Evolutionary conservation across 2,888 invertebrate species (phyloP), one percentile per base, ranked within the genome.

Genomic region (Tigriopus californicus): DNA sequence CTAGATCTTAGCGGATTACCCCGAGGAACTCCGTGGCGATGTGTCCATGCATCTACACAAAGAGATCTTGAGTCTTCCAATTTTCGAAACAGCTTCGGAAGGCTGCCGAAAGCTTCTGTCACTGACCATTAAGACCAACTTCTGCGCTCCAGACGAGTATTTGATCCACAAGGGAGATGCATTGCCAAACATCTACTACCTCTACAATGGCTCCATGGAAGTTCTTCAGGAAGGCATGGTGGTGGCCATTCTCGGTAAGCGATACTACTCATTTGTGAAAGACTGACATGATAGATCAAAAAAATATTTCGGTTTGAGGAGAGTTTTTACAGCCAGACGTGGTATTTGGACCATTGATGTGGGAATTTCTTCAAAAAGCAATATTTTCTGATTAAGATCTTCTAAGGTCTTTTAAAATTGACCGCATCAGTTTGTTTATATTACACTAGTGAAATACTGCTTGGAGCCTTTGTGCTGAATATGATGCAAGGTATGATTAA

Each of bases 181-280:
- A 6, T 78, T 94, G 33, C 84, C 85, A 62, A 89, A 89, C 70
- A 87, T 94, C 67, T 92, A 91, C 73, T 91, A 92, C 72, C 81
- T 94, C 64, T 92, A 90, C 75, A 92, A 92, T 69, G 94, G 94
- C 6, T 91, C 91, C 33, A 91, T 94, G 91, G 94, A 94, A 74
- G 91, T 94, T 49, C 85, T 94, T 67, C 91, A 92, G 71, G 85
- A 90, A 67, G 85, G 84, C 63, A 92, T 92, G 89, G 94, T 94
- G 58, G 92, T 94, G 20, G 94, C 94, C 61, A 94, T 95, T 67
- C 76, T 94, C 65, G 94, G 94, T 92, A 74, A 79, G 80, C 72
- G 56, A 33, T 8, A 33, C 33, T 33, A n/a, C n/a, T n/a, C n/a
- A n/a, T n/a, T n/a, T n/a, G n/a, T n/a, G n/a, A n/a, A n/a, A n/a